Percentiles rank a stretch among this genome's conserved stretches.
These are phyloP conservation scores for Acromyrmex echinatior DNA, from an alignment of 1,140 invertebrate species.

Conservation along the genomic window DNA sequence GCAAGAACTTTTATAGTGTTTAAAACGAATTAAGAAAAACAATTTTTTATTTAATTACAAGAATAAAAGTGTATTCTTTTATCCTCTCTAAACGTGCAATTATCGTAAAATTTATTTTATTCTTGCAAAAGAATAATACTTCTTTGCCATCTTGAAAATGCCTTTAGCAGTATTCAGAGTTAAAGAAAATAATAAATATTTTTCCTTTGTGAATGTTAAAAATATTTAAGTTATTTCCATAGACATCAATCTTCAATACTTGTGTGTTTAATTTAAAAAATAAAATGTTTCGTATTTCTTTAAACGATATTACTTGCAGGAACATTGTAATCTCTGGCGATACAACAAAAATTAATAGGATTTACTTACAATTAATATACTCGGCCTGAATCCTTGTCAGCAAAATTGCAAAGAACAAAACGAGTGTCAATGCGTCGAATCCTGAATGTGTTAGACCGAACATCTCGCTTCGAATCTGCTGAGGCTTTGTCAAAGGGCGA, in stretches of 20 bases:
- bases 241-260: neutral
- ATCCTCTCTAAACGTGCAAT: neutral
- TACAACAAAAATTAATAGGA: conserved; percentile 5
- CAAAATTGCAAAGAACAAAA: conserved; percentile 4
- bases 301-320: neutral
- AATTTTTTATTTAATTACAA: neutral
- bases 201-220: neutral
- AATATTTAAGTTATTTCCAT: conserved; percentile 6
- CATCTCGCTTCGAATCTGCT: conserved; percentile 54
- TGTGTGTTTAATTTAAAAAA: neutral
- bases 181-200: conserved; percentile 23
- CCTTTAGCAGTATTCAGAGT: neutral
- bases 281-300: neutral
- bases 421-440: neutral
- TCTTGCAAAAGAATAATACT: neutral
- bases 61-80: neutral
- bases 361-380: conserved; percentile 77
- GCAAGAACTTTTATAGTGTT: neutral
- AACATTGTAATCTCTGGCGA: neutral
- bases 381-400: conserved; percentile 13
- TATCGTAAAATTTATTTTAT: conserved; percentile 7
- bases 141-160: neutral
- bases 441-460: neutral
- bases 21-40: neutral
- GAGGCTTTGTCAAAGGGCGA: conserved; percentile 58